A percentile compares a stretch with the other conserved stretches of the same genome.
These are phyloP conservation scores for Helicoverpa assulta DNA, from an alignment of 2,888 invertebrate genomes.

Conservation along the genomic window DNA sequence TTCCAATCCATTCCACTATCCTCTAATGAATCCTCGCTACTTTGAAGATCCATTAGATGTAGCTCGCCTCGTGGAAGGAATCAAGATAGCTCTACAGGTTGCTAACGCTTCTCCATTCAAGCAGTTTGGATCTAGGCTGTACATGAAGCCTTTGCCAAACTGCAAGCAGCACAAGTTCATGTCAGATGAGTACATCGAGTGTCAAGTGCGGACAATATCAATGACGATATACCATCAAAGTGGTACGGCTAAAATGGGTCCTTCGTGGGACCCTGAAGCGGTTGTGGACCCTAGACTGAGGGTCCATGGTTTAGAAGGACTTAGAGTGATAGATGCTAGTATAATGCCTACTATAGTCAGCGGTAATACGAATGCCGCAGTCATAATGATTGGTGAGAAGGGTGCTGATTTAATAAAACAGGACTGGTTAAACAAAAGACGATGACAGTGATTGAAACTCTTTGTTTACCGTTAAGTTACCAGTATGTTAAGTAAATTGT, in stretches of 20 bases:
- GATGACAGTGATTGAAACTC: conserved; percentile 70
- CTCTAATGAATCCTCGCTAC: conserved; percentile 97
- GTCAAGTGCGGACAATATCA: conserved; percentile 95
- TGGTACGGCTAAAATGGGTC: conserved; percentile 97
- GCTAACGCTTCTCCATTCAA: conserved; percentile 94
- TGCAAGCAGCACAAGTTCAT: conserved; percentile 93
- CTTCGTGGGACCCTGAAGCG: conserved; percentile 93
- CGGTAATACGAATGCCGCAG: conserved; percentile 97
- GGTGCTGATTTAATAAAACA: conserved; percentile 96
- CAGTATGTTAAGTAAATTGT: conserved; percentile 49
- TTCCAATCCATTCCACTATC: conserved; percentile 96
- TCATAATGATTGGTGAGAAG: conserved; percentile 98
- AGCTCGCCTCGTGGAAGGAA: conserved; percentile 95
- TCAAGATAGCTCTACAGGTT: conserved; percentile 93
- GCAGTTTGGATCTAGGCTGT: conserved; percentile 94
- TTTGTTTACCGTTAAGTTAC: conserved; percentile 59
- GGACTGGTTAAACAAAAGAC: conserved; percentile 92
- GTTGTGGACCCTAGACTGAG: conserved; percentile 95
- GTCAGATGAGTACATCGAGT: conserved; percentile 96
- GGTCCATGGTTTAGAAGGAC: conserved; percentile 94
- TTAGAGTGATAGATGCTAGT: conserved; percentile 96
- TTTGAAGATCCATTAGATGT: conserved; percentile 95
- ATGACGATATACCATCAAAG: conserved; percentile 98
- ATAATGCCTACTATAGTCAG: conserved; percentile 97
- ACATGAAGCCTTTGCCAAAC: conserved; percentile 94